Evolutionary conservation across 2,113 vertebrate genomes (phyloP).

Genomic region (Motacilla alba): DNA sequence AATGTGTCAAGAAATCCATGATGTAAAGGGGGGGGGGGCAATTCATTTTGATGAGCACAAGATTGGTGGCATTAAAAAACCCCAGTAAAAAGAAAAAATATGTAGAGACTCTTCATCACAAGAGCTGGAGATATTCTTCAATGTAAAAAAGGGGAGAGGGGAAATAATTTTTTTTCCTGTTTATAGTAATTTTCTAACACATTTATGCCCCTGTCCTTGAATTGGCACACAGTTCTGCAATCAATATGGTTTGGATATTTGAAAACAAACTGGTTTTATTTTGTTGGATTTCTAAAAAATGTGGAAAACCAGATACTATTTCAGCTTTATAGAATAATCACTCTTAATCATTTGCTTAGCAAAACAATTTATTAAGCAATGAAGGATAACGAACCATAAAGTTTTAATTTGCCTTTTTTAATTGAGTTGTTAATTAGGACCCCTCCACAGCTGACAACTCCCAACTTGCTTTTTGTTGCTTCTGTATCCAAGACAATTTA

Average conservation of each 20-base stretch:
- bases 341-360: slow-evolving; percentile 73
- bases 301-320: slow-evolving; percentile 44
- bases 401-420: slow-evolving; percentile 83
- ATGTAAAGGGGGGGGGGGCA: neutral
- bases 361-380: slow-evolving; percentile 78
- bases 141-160: accelerated
- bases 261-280: slow-evolving; percentile 12
- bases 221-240: neutral
- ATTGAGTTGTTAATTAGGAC: slow-evolving; percentile 85
- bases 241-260: neutral
- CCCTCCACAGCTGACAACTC: slow-evolving; percentile 69
- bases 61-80: neutral
- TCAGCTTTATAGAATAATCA: slow-evolving; percentile 65
- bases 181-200: neutral
- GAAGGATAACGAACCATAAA: slow-evolving; percentile 77
- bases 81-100: neutral
- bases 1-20: neutral
- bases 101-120: neutral
- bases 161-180: neutral
- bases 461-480: slow-evolving; percentile 66
- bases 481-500: slow-evolving; percentile 65
- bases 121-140: neutral
- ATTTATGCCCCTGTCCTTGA: neutral
- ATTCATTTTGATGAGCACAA: neutral
- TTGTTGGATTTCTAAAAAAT: neutral